Conservation (phyloP, 2,797 vertebrate species). For the Anableps anableps region DNA sequence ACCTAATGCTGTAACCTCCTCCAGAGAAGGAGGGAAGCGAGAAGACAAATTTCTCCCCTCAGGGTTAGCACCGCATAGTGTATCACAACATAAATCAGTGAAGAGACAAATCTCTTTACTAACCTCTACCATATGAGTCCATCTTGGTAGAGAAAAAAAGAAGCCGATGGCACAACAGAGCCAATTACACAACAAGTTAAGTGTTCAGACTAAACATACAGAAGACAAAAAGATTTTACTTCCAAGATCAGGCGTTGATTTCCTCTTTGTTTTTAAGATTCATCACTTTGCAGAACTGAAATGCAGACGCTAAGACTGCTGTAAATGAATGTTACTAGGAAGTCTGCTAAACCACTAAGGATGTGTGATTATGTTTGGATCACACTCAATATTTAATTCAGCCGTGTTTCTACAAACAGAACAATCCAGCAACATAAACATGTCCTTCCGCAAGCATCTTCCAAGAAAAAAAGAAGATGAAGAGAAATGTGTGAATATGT, state of each 20-base stretch:
- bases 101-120: conserved; percentile 15
- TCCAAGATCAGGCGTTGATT: not conserved
- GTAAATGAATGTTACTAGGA: conserved; percentile 7
- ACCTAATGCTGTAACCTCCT: conserved; percentile 44
- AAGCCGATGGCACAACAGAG: conserved; percentile 1
- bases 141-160: conserved; percentile 6
- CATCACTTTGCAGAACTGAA: not conserved
- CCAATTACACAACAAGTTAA: not conserved
- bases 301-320: not conserved
- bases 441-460: not conserved
- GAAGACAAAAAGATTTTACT: too few relatives aligned
- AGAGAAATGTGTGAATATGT: not conserved
- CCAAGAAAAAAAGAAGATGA: conserved; percentile 6
- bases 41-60: conserved; percentile 37
- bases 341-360: conserved; percentile 11
- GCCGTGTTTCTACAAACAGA: conserved; percentile 11
- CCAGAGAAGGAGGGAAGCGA: conserved; percentile 13
- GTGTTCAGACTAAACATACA: not conserved
- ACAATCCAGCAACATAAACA: not conserved
- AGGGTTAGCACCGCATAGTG: conserved; percentile 28
- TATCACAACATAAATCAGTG: conserved; percentile 29
- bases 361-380: conserved; percentile 6
- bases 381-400: conserved; percentile 12
- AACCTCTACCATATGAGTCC: conserved; percentile 11
- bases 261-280: not conserved